phyloP scores from a whole-genome alignment of 2,797 vertebrate species.

The Rhinophrynus dorsalis region DNA sequence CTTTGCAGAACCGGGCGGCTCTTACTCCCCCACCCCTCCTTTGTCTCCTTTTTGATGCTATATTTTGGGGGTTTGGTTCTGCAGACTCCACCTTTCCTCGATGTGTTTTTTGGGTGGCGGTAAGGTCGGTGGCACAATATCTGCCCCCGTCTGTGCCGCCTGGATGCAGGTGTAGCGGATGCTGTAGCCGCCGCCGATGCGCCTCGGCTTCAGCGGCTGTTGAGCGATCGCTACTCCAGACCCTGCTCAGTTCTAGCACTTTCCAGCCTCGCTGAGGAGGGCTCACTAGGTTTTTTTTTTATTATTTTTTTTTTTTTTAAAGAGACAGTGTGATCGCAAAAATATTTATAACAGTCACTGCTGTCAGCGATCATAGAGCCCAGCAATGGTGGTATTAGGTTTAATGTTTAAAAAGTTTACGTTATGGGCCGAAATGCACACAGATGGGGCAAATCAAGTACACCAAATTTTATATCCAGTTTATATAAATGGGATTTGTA shows the following conservation, averaged over 20 bases:
- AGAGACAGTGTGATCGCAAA: constrained; percentile 63
- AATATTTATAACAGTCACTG: not conserved
- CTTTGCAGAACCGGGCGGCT: constrained; percentile 28
- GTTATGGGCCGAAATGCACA: too few species aligned
- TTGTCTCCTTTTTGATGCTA: constrained; percentile 34
- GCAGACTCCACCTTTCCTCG: constrained; percentile 25
- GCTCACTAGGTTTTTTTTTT: constrained; percentile 52
- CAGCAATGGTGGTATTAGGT: not conserved
- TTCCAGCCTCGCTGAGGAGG: constrained; percentile 75
- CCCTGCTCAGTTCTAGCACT: constrained; percentile 78
- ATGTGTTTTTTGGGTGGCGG: constrained; percentile 1
- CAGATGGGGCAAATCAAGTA: too few species aligned
- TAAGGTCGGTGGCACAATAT: not conserved
- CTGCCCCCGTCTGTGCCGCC: constrained; percentile 7
- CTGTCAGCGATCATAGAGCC: not conserved
- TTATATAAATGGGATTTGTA: too few species aligned
- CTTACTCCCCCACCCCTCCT: constrained; percentile 1
- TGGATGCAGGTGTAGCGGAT: not conserved
- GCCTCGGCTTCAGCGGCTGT: constrained; percentile 25
- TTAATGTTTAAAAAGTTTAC: too few species aligned
- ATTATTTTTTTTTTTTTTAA: constrained; percentile 67
- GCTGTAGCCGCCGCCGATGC: not conserved
- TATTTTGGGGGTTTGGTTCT: constrained; percentile 33
- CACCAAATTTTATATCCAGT: too few species aligned
- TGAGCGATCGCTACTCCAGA: constrained; percentile 66